Conservation (phyloP, 2,113 vertebrate genomes). For the Petrocephalus zakoni region DNA sequence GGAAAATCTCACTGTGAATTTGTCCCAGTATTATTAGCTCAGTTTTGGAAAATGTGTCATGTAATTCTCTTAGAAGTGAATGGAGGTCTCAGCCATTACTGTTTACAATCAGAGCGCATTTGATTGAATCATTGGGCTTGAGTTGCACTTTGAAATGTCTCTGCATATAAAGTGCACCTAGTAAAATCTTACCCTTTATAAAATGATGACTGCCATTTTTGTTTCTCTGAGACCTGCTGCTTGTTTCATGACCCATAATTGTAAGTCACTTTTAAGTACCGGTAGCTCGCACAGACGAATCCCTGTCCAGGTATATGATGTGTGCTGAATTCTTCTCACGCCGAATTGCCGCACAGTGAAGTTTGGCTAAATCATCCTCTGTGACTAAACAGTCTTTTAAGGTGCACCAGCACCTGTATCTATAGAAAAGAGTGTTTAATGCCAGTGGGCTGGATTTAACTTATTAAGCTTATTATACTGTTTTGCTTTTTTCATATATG, state of each 20-base stretch:
- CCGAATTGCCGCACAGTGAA: not conserved
- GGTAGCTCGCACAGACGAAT: not conserved
- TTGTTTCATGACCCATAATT: not conserved
- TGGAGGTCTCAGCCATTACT: not conserved
- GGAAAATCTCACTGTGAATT: not conserved
- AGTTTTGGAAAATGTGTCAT: not conserved
- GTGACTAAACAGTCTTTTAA: not conserved
- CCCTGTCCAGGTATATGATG: not conserved
- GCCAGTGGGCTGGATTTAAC: not conserved
- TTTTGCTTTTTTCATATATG: not conserved
- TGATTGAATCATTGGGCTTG: not conserved
- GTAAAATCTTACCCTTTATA: not conserved
- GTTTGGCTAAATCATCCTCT: not conserved
- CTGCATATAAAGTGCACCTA: not conserved
- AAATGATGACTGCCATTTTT: not conserved
- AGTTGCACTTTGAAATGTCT: not conserved
- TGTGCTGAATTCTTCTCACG: not conserved
- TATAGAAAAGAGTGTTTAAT: not conserved
- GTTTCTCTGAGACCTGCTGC: not conserved
- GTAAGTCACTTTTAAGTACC: not conserved
- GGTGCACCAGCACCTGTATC: not conserved
- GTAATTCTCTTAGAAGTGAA: not conserved
- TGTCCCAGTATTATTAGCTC: constrained; percentile 4
- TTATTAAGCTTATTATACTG: not conserved
- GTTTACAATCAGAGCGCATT: not conserved